These are phyloP conservation scores for Hanleya hanleyi DNA, from an alignment of 2,888 invertebrate species.

Conservation along the genomic window DNA sequence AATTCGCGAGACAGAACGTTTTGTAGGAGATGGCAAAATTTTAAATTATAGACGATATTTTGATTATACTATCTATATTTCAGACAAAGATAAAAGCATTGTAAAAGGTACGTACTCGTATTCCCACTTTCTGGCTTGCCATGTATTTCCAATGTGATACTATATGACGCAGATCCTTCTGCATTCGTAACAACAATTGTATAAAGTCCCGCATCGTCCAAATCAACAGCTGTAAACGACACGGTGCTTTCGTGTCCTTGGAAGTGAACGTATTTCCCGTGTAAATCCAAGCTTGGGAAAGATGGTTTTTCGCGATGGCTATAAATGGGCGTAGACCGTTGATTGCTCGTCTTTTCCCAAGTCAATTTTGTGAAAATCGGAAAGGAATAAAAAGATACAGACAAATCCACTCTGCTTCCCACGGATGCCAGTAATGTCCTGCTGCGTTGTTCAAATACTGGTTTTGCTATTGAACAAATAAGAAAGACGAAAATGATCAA, in stretches of 20 bases:
- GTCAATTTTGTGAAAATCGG: neutral
- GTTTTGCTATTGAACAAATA: no score
- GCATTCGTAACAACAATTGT: neutral
- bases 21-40: no score
- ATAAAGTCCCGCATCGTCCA: neutral
- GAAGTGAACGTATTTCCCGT: neutral
- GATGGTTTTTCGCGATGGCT: neutral
- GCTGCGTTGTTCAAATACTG: neutral
- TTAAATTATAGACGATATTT: no score
- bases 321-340: neutral
- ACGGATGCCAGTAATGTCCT: neutral
- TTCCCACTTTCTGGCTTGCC: neutral
- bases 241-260: neutral
- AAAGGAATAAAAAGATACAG: neutral
- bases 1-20: no score
- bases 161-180: neutral
- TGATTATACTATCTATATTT: no score
- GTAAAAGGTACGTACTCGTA: no score
- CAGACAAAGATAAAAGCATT: no score
- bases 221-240: neutral
- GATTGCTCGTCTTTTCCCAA: neutral
- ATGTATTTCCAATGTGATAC: neutral
- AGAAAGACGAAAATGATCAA: no score
- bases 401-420: neutral
- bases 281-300: neutral